Evolutionary conservation across 2,113 vertebrate species (phyloP).

Genomic region (Sander lucioperca): DNA sequence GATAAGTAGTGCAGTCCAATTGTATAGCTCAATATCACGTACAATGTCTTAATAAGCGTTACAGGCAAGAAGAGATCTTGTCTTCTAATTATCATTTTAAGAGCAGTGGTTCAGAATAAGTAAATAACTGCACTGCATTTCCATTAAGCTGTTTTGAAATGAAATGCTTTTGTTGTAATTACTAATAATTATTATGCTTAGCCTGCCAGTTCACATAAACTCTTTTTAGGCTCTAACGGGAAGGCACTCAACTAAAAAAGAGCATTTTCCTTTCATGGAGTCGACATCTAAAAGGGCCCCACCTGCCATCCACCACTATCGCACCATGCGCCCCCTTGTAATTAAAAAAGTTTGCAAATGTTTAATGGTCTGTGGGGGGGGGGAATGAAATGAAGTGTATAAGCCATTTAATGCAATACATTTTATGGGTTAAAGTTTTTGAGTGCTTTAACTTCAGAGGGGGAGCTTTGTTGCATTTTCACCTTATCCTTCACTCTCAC

Average conservation of each 20-base stretch:
- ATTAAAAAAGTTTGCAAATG: constrained; percentile 37
- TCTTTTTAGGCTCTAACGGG: constrained; percentile 3
- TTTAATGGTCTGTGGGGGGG: constrained; percentile 18
- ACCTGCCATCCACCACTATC: neutral
- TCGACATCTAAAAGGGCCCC: neutral
- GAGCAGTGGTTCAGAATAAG: constrained; percentile 5
- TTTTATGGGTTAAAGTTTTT: constrained; percentile 56
- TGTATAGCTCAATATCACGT: neutral
- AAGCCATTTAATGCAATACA: constrained; percentile 30
- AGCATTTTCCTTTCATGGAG: constrained; percentile 19
- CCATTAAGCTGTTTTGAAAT: constrained; percentile 8
- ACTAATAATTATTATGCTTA: constrained; percentile 14
- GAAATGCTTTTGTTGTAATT: neutral
- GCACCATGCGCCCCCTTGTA: neutral
- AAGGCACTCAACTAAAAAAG: neutral
- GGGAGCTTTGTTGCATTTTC: constrained; percentile 52
- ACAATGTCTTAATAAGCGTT: neutral
- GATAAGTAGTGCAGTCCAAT: neutral
- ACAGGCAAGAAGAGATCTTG: neutral
- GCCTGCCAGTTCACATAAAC: neutral
- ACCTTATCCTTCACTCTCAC: constrained; percentile 62
- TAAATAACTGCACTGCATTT: constrained; percentile 5
- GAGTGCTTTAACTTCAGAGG: constrained; percentile 37
- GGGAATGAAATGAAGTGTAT: neutral
- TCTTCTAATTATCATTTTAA: neutral